phyloP scores from a whole-genome alignment of 2,888 invertebrate genomes.

The Mesorhabditis belari region DNA sequence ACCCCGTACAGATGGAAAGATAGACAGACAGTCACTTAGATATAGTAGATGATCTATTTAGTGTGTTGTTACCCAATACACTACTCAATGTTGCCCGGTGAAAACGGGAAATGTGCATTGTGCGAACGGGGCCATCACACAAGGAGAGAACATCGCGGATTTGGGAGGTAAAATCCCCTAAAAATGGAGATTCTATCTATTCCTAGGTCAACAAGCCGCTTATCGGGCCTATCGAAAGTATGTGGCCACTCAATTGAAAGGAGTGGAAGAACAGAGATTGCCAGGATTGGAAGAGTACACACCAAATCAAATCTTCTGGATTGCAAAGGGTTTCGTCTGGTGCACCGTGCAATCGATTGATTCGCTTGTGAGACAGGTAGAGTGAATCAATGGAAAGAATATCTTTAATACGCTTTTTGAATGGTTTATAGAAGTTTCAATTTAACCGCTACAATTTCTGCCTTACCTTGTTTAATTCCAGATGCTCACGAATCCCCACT shows the following conservation, averaged over 20 bases:
- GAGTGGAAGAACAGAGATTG: constrained; percentile 32
- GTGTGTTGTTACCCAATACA: constrained; percentile 39
- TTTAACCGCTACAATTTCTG: too few relatives aligned
- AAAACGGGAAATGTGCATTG: constrained; percentile 46
- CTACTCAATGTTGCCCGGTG: constrained; percentile 43
- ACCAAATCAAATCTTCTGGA: constrained; percentile 50
- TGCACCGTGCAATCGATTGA: constrained; percentile 34
- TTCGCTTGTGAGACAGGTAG: constrained; percentile 29
- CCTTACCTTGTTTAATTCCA: constrained; percentile 9
- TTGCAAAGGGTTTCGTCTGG: constrained; percentile 46
- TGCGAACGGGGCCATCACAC: constrained; percentile 44
- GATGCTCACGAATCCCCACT: constrained; percentile 43
- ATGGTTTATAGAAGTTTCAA: not conserved
- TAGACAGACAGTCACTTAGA: too few relatives aligned
- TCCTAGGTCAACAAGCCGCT: constrained; percentile 38
- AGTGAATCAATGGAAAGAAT: not conserved
- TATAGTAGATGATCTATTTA: not conserved
- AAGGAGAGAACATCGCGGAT: constrained; percentile 49
- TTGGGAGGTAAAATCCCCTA: constrained; percentile 24
- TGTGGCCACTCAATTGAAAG: constrained; percentile 17
- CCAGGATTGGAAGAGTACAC: constrained; percentile 42
- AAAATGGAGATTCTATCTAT: not conserved
- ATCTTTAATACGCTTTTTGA: constrained; percentile 1
- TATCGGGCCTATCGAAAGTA: constrained; percentile 39
- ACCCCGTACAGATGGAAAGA: too few relatives aligned